Base-by-base conservation (phyloP, 2,888 invertebrate genomes). In the Netelia fuscicornis region DNA sequence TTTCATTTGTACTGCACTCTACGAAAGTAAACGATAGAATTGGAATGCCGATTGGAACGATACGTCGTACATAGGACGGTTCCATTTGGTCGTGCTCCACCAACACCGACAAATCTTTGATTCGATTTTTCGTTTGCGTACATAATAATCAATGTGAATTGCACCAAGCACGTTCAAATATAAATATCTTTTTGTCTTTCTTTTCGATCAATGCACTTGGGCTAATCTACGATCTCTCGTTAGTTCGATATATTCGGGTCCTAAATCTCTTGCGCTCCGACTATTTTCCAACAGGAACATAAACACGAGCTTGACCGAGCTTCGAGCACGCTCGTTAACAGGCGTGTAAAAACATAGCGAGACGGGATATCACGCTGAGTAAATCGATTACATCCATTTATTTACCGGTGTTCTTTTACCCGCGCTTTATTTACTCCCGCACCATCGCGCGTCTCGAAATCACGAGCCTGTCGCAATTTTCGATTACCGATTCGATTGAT, bases 61-160 rank as follows among this genome's bases (percentile, higher is more conserved):
- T 13, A 48, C 13, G 13, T 48, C 10, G 48, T 48, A 48, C 13
- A 44, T 17, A 62, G 74, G 62, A 74, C 74, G 74, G 62, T 74
- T 62, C 62, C 62, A 25, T 23, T 62, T 74, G 30, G 37, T 74
- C 23, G 30, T 48, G 11, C 30, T 2, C 30, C 30, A 30, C 30
- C 30, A 30, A 30, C 30, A 30, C 30, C 30, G 30, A 5, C 0
- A 5, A 30, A 30, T 30, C 2, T 30, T 30, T 30, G 3, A 30
- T 30, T 30, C 6, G 30, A 30, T 23, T 23, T 62, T 23, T 62
- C 30, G 2, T 23, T 23, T 11, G 62, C 20, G 23, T 11, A 30
- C 5, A 30, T 30, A 30, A 30, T 30, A 30, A 30, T 30, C 30
- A 30, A 5, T 48, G 48, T 11, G 13, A 2, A 11, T 48, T 48